phyloP scores from a whole-genome alignment of 2,113 vertebrate genomes.

The Morone saxatilis region DNA sequence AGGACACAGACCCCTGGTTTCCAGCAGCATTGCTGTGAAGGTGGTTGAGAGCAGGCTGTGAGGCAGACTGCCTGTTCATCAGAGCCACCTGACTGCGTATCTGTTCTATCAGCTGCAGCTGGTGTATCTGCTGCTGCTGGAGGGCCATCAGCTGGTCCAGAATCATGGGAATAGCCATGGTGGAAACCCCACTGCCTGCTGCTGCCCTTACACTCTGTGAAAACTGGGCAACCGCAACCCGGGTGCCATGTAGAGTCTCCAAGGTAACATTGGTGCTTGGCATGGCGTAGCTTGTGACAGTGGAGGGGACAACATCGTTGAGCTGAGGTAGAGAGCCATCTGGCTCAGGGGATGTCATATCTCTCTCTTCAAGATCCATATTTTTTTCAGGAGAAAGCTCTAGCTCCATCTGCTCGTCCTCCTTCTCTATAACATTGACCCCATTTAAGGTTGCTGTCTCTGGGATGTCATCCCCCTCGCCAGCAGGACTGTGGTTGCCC shows the following conservation, averaged over 20 bases:
- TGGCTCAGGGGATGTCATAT: constrained; percentile 83
- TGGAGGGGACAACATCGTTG: constrained; percentile 84
- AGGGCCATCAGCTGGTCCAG: constrained; percentile 97
- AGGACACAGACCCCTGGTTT: constrained; percentile 78
- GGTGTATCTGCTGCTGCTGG: constrained; percentile 98
- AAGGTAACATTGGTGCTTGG: constrained; percentile 98
- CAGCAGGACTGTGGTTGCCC: constrained; percentile 81
- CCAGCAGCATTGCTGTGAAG: constrained; percentile 73
- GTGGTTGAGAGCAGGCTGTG: constrained; percentile 86
- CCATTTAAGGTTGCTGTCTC: constrained; percentile 83
- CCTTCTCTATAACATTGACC: constrained; percentile 82
- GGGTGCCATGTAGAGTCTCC: constrained; percentile 97
- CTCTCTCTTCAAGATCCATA: constrained; percentile 84
- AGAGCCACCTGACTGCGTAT: constrained; percentile 97
- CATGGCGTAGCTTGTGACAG: constrained; percentile 89
- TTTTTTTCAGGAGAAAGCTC: constrained; percentile 88
- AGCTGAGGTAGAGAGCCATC: constrained; percentile 89
- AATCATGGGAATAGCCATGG: constrained; percentile 96
- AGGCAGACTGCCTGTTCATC: constrained; percentile 91
- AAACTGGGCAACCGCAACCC: constrained; percentile 98
- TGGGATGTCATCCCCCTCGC: constrained; percentile 86
- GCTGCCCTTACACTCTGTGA: constrained; percentile 89
- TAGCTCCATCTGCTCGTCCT: constrained; percentile 96
- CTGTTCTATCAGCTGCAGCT: constrained; percentile 98
- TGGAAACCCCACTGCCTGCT: constrained; percentile 83